Evolutionary conservation across 2,888 invertebrate species (phyloP), one percentile per base, ranked within the genome.

Genomic region (Brenthis daphne): DNA sequence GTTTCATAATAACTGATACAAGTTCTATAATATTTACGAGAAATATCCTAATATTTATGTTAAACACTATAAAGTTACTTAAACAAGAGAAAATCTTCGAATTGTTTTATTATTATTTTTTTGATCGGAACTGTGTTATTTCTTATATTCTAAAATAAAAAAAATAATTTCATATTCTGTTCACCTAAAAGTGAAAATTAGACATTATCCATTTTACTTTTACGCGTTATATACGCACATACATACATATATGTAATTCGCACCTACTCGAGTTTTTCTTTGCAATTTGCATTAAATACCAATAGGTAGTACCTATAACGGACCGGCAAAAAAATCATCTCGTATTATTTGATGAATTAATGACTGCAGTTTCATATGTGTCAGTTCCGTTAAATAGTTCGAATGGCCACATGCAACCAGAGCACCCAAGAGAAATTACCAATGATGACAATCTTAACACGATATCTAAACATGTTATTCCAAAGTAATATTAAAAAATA

Each of bases 321-420:
- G 43, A 29, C 37, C 54, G 57, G 68, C 63, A 75, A 74, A 71
- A 76, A 75, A 69, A n/a, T 61, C 63, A 57, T 83, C 85, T 83
- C 80, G 80, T 84, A 85, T 83, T 84, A 84, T 83, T 85, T 84
- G 83, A 85, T 86, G 85, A 84, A 86, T 84, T 85, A 87, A 87
- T 85, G 86, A 86, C 88, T 86, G 83, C 20, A 20, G 20, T 87
- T 90, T 90, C 86, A 88, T 87, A 76, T 76, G 79, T 86, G 84
- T 86, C 85, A 89, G 86, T 89, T 89, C 89, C 86, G 88, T 85
- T 82, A 84, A 87, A 91, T 92, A 84, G 86, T 86, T 88, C 75
- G 86, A 82, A 92, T 90, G 81, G 85, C 82, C 81, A 86, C 91
- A 91, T 89, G 92, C 92, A 73, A 90, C 82, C 75, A 76, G 78